Conservation (phyloP, 2,888 invertebrate genomes). For the Synanthedon vespiformis region DNA sequence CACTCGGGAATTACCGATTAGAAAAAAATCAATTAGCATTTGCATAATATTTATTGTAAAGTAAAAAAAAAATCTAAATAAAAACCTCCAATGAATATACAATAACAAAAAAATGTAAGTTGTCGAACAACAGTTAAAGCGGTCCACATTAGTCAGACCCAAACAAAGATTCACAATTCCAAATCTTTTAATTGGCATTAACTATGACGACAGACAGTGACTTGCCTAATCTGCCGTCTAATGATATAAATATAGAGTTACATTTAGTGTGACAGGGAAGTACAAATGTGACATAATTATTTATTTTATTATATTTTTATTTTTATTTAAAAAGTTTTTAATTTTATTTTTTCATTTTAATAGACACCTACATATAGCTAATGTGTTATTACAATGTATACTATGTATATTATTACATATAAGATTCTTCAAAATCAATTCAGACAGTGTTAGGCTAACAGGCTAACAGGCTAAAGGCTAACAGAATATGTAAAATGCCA, state of each 20-base stretch:
- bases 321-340: too few species aligned
- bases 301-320: too few species aligned
- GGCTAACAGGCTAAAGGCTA: too few species aligned
- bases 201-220: constrained; percentile 66
- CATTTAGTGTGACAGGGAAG: background rate
- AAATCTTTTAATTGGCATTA: constrained; percentile 71
- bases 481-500: too few species aligned
- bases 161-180: constrained; percentile 65
- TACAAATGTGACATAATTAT: too few species aligned
- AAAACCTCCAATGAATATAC: background rate
- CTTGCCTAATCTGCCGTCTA: constrained; percentile 57
- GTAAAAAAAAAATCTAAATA: background rate
- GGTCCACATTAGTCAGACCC: constrained; percentile 51
- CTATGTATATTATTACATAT: too few species aligned
- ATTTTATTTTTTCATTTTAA: too few species aligned
- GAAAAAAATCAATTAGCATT: constrained; percentile 1
- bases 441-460: too few species aligned
- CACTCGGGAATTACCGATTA: background rate
- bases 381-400: too few species aligned
- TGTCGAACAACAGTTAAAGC: constrained; percentile 14
- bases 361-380: too few species aligned
- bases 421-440: too few species aligned
- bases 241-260: constrained; percentile 43
- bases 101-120: background rate
- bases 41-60: background rate